A percentile compares a stretch with the other conserved stretches of the same genome.
Conservation (phyloP, 2,797 vertebrate species). For the Dipus sagitta region DNA sequence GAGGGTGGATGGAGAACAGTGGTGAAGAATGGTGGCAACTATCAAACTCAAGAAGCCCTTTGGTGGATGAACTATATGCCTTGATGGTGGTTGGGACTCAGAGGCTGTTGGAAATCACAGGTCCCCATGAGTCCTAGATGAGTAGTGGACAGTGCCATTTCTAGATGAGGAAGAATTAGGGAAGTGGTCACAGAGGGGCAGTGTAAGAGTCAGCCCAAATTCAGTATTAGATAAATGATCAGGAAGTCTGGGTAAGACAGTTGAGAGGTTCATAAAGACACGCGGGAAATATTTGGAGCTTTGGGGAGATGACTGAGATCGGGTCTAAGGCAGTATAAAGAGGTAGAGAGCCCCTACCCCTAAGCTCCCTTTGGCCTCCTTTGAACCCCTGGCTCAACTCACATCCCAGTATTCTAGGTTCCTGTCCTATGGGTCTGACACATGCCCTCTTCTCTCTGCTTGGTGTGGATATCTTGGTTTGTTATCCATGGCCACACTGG, state of each 20-base stretch:
- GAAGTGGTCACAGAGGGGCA: not conserved
- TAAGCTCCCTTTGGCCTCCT: not conserved
- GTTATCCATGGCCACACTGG: accelerated
- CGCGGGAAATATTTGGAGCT: not conserved
- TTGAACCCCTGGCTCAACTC: no score
- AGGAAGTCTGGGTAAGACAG: not conserved
- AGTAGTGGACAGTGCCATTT: not conserved
- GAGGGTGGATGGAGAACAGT: no score
- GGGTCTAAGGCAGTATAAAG: no score
- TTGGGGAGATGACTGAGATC: not conserved
- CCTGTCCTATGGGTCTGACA: no score
- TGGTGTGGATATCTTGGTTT: not conserved
- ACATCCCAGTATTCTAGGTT: not conserved
- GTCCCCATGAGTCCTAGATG: not conserved
- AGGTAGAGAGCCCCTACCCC: not conserved
- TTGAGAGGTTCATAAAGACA: not conserved
- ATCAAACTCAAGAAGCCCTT: not conserved
- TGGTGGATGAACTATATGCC: not conserved
- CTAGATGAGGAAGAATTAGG: not conserved
- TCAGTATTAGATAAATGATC: not conserved
- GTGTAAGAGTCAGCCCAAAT: no score
- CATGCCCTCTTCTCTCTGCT: not conserved
- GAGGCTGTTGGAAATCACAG: not conserved
- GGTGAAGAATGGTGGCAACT: not conserved
- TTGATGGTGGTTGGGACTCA: not conserved